These are phyloP conservation scores for Ammospiza caudacuta DNA, from an alignment of 2,113 vertebrate genomes.

Conservation along the genomic window DNA sequence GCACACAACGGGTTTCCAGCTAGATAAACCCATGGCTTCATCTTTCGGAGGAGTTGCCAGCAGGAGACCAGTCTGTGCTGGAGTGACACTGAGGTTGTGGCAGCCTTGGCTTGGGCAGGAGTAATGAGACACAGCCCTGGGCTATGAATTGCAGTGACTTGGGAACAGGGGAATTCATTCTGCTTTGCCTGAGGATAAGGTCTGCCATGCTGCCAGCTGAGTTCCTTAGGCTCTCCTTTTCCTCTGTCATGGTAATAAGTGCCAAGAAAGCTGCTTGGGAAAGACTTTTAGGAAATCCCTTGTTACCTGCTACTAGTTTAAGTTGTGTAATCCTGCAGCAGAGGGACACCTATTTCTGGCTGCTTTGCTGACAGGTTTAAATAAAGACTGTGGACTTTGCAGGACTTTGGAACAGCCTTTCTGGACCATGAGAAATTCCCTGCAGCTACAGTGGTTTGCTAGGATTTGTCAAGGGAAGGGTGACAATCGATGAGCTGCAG, in stretches of 20 bases:
- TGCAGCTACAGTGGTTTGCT: not conserved
- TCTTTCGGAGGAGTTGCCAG: not conserved
- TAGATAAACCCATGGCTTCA: not conserved
- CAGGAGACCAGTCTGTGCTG: not conserved
- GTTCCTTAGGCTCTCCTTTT: constrained; percentile 10
- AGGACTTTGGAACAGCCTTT: not conserved
- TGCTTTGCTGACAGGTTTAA: not conserved
- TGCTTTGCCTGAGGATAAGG: constrained; percentile 67
- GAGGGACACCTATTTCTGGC: not conserved
- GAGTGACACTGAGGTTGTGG: not conserved
- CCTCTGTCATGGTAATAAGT: constrained; percentile 59
- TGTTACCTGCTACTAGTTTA: constrained; percentile 29
- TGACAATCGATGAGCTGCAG: not conserved
- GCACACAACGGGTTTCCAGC: not conserved
- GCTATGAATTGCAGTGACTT: constrained; percentile 47
- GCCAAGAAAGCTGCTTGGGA: constrained; percentile 50
- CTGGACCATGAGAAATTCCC: not conserved
- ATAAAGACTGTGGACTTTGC: not conserved
- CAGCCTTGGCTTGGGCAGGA: constrained; percentile 47
- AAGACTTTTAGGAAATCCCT: constrained; percentile 46
- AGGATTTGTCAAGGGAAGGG: not conserved
- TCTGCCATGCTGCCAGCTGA: constrained; percentile 60
- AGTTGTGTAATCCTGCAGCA: not conserved
- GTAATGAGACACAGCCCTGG: constrained; percentile 60
- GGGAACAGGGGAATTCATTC: constrained; percentile 29